These are phyloP conservation scores for Eurystomus glaucurus DNA, from an alignment of 2,797 vertebrate genomes.

Conservation along the genomic window DNA sequence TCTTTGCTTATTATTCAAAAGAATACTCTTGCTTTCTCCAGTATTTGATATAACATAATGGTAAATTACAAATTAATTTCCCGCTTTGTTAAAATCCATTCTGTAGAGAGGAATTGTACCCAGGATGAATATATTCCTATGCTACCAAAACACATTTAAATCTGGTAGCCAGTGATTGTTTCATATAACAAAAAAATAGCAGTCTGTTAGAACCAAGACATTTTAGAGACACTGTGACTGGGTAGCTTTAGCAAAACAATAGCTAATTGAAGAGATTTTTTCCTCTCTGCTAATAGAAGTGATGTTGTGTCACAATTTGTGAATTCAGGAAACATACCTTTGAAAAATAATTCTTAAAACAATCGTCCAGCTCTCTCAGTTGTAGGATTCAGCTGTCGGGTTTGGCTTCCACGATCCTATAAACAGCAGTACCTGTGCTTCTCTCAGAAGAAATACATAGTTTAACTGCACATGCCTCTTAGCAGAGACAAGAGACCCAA, in stretches of 20 bases:
- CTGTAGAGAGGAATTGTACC: neutral
- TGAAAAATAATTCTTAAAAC: neutral
- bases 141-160: neutral
- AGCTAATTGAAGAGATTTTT: neutral
- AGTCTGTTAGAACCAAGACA: neutral
- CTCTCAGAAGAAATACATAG: neutral
- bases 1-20: neutral
- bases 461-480: neutral
- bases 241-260: neutral
- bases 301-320: neutral
- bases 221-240: neutral
- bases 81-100: neutral
- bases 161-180: neutral
- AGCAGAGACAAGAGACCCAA: neutral
- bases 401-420: neutral
- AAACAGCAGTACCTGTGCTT: neutral
- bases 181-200: neutral
- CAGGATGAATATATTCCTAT: neutral
- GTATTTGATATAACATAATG: neutral
- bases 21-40: neutral
- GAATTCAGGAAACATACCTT: neutral
- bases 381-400: neutral
- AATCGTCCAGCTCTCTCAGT: neutral
- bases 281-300: neutral
- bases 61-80: neutral